Percentiles rank a stretch among this genome's conserved stretches.
These are phyloP conservation scores for Synergus itoensis DNA, from an alignment of 2,888 invertebrate genomes.

Conservation along the genomic window DNA sequence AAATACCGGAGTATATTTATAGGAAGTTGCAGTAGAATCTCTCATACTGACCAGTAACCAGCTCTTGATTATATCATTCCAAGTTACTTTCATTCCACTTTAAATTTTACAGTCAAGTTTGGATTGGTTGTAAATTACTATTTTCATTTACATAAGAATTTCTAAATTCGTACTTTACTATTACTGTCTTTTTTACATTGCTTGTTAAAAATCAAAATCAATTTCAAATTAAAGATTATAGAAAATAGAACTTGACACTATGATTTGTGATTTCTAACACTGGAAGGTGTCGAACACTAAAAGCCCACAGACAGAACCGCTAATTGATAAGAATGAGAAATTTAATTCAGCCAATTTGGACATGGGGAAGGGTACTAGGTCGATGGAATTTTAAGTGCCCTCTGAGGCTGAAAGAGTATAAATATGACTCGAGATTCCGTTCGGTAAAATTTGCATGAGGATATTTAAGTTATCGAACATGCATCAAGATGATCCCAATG, in stretches of 20 bases:
- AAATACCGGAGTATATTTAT: no score
- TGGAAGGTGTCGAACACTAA: neutral
- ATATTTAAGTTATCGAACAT: constrained; percentile 40
- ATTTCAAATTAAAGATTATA: no score
- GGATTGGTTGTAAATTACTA: no score
- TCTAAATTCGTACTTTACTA: no score
- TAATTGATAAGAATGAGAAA: constrained; percentile 18
- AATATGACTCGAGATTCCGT: constrained; percentile 33
- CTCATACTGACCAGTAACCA: no score
- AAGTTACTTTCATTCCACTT: no score
- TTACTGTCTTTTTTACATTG: no score
- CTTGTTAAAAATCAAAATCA: no score
- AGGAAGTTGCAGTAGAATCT: no score
- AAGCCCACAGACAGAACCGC: neutral
- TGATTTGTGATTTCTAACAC: neutral
- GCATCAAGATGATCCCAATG: constrained; percentile 20
- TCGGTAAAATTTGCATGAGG: constrained; percentile 24
- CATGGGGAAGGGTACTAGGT: constrained; percentile 11
- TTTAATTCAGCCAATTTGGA: constrained; percentile 25
- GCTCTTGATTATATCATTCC: no score
- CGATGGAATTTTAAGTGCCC: constrained; percentile 38
- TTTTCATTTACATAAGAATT: no score
- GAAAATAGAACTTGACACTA: neutral
- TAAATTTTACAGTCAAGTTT: no score
- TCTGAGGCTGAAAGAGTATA: neutral